Evolutionary conservation across 1,140 invertebrate species (phyloP).

Genomic region (Oreohelix idahoensis): DNA sequence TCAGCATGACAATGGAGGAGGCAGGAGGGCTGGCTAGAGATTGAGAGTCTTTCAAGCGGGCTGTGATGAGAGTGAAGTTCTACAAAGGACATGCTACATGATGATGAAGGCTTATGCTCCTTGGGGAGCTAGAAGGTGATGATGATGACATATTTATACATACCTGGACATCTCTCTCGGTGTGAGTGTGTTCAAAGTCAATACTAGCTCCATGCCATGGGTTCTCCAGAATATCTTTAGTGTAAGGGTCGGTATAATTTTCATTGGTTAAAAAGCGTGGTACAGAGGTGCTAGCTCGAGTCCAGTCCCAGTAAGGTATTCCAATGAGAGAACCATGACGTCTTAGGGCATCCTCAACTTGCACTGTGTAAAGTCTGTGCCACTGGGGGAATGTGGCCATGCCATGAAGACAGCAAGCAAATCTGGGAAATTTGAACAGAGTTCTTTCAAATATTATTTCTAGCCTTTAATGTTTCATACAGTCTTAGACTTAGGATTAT

Average conservation of each 20-base stretch:
- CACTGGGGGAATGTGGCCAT: slow-evolving; percentile 54
- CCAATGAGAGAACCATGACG: slow-evolving; percentile 47
- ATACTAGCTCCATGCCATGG: slow-evolving; percentile 43
- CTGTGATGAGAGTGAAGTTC: too few species aligned
- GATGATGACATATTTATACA: background rate
- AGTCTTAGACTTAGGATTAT: too few species aligned
- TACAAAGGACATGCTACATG: too few species aligned
- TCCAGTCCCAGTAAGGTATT: slow-evolving; percentile 52
- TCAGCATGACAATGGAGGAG: too few species aligned
- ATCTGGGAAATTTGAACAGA: background rate
- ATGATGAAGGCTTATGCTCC: too few species aligned
- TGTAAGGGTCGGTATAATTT: slow-evolving; percentile 21
- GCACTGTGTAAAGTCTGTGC: slow-evolving; percentile 51
- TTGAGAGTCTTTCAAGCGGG: too few species aligned
- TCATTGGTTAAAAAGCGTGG: slow-evolving; percentile 40
- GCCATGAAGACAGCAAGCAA: slow-evolving; percentile 51
- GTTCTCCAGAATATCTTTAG: slow-evolving; percentile 25
- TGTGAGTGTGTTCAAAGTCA: slow-evolving; percentile 8
- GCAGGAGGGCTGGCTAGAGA: too few species aligned
- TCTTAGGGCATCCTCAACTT: slow-evolving; percentile 50
- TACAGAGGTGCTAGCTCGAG: background rate
- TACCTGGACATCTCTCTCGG: slow-evolving; percentile 17
- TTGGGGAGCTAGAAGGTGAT: too few species aligned
- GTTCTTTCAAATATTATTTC: too few species aligned
- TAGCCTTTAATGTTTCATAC: too few species aligned